Conservation (phyloP, 2,113 vertebrate genomes). For the Engraulis encrasicolus region DNA sequence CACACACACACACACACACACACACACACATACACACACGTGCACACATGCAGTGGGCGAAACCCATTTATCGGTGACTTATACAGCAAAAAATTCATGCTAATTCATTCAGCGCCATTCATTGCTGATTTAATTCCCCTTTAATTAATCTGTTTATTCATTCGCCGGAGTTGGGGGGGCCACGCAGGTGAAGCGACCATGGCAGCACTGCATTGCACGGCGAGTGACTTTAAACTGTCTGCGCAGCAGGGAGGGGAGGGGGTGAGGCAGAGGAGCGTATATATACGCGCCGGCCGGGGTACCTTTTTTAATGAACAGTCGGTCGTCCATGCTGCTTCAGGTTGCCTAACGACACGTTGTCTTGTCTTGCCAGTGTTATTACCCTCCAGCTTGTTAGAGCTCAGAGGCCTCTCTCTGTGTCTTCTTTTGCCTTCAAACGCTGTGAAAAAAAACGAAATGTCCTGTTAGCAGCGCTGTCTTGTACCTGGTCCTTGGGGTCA, state of each 20-base stretch:
- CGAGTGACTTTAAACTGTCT: background rate
- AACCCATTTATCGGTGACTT: background rate
- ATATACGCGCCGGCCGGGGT: no score
- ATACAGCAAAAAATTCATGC: background rate
- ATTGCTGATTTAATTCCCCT: background rate
- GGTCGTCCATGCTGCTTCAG: background rate
- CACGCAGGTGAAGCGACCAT: background rate
- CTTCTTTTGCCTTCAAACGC: background rate
- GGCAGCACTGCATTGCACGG: no score
- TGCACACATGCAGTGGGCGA: no score
- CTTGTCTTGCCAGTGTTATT: background rate
- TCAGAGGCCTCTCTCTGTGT: background rate
- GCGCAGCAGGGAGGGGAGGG: conserved; percentile 11
- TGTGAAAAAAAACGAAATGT: background rate
- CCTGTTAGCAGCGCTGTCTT: background rate
- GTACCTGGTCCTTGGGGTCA: background rate
- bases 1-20: no score
- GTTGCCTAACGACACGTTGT: background rate
- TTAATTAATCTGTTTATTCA: conserved; percentile 11
- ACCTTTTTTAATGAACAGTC: conserved; percentile 18
- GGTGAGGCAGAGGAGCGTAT: background rate
- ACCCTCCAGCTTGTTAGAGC: background rate
- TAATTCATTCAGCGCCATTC: background rate
- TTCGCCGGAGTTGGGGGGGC: background rate
- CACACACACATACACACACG: no score